phyloP scores from a whole-genome alignment of 2,888 invertebrate species.

The Nomada fabriciana region DNA sequence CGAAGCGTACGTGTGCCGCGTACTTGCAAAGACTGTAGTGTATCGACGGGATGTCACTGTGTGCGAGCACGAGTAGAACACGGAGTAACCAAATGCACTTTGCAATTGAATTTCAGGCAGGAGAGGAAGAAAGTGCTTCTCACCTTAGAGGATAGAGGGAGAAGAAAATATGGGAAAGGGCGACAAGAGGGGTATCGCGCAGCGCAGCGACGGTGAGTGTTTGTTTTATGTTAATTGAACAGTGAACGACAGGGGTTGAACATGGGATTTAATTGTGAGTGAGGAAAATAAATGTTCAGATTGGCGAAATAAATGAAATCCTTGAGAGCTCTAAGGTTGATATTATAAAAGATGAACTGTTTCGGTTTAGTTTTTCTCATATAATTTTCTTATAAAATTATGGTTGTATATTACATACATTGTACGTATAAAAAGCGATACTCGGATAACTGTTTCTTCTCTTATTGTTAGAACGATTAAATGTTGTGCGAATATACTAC shows the following conservation, averaged over 20 bases:
- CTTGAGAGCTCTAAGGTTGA: too few species aligned
- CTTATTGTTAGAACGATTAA: too few species aligned
- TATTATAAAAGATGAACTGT: too few species aligned
- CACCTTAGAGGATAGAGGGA: slow-evolving; percentile 71
- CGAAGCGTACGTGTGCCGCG: background rate
- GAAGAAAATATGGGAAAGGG: slow-evolving; percentile 85
- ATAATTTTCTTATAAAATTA: too few species aligned
- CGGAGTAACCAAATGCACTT: slow-evolving; percentile 46
- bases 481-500: too few species aligned
- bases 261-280: background rate
- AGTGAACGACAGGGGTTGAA: background rate
- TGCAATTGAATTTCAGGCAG: slow-evolving; percentile 70
- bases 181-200: slow-evolving; percentile 85
- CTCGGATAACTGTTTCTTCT: too few species aligned
- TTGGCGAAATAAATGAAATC: too few species aligned
- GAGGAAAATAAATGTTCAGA: too few species aligned
- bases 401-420: too few species aligned
- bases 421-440: too few species aligned
- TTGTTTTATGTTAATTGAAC: slow-evolving; percentile 39
- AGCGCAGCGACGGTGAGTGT: slow-evolving; percentile 84
- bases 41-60: background rate
- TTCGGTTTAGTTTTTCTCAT: too few species aligned
- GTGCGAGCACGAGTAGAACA: background rate
- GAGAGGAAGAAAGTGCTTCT: slow-evolving; percentile 71
- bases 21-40: background rate